Base-by-base conservation (phyloP, 2,888 invertebrate species). In the Trachelus stipa region DNA sequence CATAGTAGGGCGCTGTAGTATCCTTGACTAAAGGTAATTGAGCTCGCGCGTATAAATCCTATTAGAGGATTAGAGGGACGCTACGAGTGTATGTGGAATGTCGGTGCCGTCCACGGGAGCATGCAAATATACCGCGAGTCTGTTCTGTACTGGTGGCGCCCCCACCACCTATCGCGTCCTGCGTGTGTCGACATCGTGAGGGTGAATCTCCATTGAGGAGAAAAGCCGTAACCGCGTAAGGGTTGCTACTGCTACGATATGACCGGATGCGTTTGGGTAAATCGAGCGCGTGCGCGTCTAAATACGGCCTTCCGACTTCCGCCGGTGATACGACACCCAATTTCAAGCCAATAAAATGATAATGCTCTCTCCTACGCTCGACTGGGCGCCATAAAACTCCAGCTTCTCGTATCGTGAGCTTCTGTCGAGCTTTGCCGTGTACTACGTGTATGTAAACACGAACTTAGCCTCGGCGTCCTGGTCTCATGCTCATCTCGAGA, bases 341-440 rank as follows among this genome's bases (percentile, higher is more conserved):
- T 93, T 93, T 92, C 92, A 91, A 92, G 92, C 92, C 92, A 91
- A 92, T 92, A 92, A 93, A 92, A 92, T 92, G 92, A 91, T 92
- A 92, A 92, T 92, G 92, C 71, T 9, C 30, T 31, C 30, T 9
- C 0, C 31, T 34, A 2, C 56, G 56, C 56, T 56, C 56, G 23
- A 23, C 56, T 56, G 56, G 23, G 23, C 56, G 56, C 9, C 56
- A 56, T 56, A 23, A 56, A 56, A 23, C 23, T 15, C 56, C 23
- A 23, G 56, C 56, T 56, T 56, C 56, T 56, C 56, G 56, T 56
- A 56, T 23, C 23, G 23, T 2, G 56, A 56, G 23, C 6, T 56
- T 56, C 23, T 9, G 23, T 56, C 56, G 23, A 56, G 40, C 23
- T 56, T 56, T 56, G 23, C 0, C 40, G 6, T 23, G 1, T 2